These are phyloP conservation scores for Steromphala cineraria DNA, from an alignment of 2,888 invertebrate genomes.

Conservation along the genomic window DNA sequence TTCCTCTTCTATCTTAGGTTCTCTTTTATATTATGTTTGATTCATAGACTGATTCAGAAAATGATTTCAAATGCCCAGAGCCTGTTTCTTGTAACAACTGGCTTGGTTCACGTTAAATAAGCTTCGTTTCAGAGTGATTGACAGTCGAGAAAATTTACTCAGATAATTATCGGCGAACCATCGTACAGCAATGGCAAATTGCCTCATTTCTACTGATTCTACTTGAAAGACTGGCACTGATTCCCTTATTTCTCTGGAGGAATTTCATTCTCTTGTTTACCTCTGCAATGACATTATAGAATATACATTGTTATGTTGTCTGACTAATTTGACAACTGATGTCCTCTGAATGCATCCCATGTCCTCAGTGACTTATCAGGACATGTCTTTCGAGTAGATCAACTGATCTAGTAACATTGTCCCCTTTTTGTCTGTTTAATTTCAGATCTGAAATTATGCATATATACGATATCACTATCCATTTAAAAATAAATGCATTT, in stretches of 20 bases:
- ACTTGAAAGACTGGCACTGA: not conserved
- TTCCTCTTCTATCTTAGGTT: too few species aligned
- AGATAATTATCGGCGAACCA: conserved; percentile 6
- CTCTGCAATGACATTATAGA: not conserved
- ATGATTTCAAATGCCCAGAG: not conserved
- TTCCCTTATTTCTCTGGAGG: not conserved
- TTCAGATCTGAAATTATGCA: too few species aligned
- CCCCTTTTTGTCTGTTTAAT: too few species aligned
- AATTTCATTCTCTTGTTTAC: not conserved
- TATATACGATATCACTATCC: too few species aligned
- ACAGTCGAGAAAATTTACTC: not conserved
- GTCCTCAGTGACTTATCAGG: too few species aligned
- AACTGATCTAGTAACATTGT: too few species aligned
- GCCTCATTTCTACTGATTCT: not conserved
- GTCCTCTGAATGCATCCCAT: not conserved
- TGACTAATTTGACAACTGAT: not conserved
- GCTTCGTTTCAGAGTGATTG: conserved; percentile 14
- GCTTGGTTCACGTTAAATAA: conserved; percentile 1
- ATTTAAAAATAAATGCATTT: too few species aligned
- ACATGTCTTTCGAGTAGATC: too few species aligned
- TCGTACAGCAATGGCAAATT: not conserved
- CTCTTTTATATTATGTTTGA: too few species aligned
- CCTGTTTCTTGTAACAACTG: not conserved
- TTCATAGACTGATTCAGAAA: too few species aligned
- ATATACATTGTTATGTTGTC: not conserved